Base-by-base conservation (phyloP, 2,888 invertebrate species). In the Beris chalybata region DNA sequence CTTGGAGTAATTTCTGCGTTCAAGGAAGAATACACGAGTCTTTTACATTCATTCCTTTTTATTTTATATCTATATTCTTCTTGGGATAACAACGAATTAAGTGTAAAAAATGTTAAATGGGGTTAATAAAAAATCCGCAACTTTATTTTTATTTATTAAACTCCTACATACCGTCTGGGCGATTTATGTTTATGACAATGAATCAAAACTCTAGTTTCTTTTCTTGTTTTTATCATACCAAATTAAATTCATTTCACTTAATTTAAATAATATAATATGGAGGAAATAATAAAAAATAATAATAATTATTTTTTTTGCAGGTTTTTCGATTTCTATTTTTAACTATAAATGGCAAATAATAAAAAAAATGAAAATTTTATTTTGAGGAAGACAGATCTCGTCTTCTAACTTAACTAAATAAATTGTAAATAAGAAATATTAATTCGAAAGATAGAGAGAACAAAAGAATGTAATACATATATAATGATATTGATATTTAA, bases 61-160 rank as follows among this genome's bases (percentile, higher is more conserved):
- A 22, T 22, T 22, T 22, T 22, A 22, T 22, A 22, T 22, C 2
- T 22, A 22, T 22, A 22, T 3, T 22, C 22, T 22, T 22, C 22
- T 22, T 22, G 22, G 22, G 22, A 22, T 22, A 22, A 22, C 22
- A 22, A 22, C 22, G 22, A 22, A 22, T 22, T 22, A 22, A 22
- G 22, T 22, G 22, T 45, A 45, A 52, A 52, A 11, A 52, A 22
- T 3, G 52, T 38, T n/a, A 61, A 13, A 38, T 61, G 50, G 50
- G 50, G 61, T 61, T 61, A 52, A 61, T 61, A 61, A 61, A 61
- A 61, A 61, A 61, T 61, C 61, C 61, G 61, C 61, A 61, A 61
- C 50, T 58, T 58, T 58, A 61, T 61, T 61, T 58, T 58, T 58
- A 61, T 61, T 61, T 22, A 61, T 61, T 61, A 13, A 61, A 61